These are phyloP conservation scores for Halcyon smyrnensis DNA, from an alignment of 2,797 vertebrate species.

Conservation along the genomic window DNA sequence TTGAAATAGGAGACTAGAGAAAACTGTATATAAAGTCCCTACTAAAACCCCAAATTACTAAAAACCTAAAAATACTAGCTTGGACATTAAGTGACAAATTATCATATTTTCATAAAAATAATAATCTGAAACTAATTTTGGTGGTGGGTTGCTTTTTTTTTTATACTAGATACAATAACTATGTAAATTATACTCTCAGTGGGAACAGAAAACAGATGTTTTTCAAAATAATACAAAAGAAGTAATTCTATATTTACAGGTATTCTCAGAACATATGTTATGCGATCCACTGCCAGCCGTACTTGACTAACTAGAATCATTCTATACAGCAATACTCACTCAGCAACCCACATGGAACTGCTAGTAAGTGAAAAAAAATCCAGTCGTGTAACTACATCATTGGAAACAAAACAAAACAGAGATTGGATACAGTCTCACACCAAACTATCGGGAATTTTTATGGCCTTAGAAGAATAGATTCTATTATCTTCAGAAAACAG, in stretches of 20 bases:
- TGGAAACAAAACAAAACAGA: neutral
- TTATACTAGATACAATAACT: neutral
- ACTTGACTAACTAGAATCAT: neutral
- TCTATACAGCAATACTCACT: neutral
- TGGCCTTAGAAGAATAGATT: neutral
- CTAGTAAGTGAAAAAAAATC: neutral
- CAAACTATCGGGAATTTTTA: neutral
- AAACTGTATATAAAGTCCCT: neutral
- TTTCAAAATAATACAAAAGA: neutral
- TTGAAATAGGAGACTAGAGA: neutral
- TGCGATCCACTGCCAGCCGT: neutral
- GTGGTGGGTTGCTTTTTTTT: too few species aligned
- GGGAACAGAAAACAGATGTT: neutral
- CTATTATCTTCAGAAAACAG: neutral
- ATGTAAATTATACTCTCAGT: neutral
- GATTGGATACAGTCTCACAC: neutral
- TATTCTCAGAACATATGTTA: neutral
- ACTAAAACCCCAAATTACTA: neutral
- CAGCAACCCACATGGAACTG: neutral
- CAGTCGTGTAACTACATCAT: neutral
- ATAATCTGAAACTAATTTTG: neutral
- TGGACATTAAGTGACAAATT: neutral
- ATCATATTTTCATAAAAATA: neutral
- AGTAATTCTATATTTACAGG: neutral
- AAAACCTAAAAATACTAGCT: neutral